Evolutionary conservation across 2,797 vertebrate genomes (phyloP).

Genomic region (Clarias pachynema): DNA sequence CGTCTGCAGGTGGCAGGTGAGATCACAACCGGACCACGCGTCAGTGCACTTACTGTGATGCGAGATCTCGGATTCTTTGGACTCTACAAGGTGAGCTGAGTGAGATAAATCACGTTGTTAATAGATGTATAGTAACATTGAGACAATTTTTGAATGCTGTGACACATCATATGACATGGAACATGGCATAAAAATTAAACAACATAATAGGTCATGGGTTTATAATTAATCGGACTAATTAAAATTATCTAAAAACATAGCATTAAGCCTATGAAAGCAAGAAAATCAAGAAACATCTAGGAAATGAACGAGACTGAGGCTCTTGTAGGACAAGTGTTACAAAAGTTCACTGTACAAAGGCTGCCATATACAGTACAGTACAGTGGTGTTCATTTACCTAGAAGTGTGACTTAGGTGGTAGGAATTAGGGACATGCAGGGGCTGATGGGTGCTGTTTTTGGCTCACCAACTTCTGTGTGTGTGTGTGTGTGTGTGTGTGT

Average conservation of each 20-base stretch:
- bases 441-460: too few relatives aligned
- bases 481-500: background rate
- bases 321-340: too few relatives aligned
- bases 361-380: too few relatives aligned
- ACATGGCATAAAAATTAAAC: background rate
- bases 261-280: too few relatives aligned
- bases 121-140: background rate
- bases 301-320: too few relatives aligned
- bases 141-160: background rate
- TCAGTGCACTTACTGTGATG: constrained; percentile 84
- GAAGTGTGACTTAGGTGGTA: too few relatives aligned
- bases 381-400: too few relatives aligned
- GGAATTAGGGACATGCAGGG: too few relatives aligned
- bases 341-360: too few relatives aligned
- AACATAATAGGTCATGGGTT: background rate
- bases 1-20: constrained; percentile 89
- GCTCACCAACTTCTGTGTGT: background rate
- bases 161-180: background rate
- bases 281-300: too few relatives aligned
- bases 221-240: background rate
- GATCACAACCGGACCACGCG: constrained; percentile 85
- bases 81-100: constrained; percentile 83
- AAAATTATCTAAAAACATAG: background rate
- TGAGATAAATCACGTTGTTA: too few relatives aligned
- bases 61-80: constrained; percentile 85